Conservation (phyloP, 2,888 invertebrate genomes). For the Platypus cylindrus region DNA sequence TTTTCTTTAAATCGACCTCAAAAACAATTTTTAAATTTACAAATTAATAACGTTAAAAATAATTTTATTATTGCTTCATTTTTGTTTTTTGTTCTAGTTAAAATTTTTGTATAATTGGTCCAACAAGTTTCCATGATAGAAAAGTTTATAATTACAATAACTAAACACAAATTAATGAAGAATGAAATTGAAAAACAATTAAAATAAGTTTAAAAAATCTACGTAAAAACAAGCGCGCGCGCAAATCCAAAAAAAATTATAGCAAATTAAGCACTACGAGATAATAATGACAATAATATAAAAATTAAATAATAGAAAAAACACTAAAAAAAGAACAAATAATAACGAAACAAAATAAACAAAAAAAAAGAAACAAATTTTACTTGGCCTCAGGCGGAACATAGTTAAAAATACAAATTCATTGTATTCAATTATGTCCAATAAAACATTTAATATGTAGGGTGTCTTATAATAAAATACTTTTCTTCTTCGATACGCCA, state of each 20-base stretch:
- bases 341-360: constrained; percentile 7
- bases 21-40: too few species aligned
- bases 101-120: constrained; percentile 9
- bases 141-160: constrained; percentile 6
- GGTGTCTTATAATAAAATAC: too few species aligned
- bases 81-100: constrained; percentile 4
- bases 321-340: constrained; percentile 7
- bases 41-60: too few species aligned
- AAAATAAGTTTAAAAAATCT: constrained; percentile 2
- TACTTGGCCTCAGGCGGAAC: too few species aligned
- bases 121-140: constrained; percentile 8
- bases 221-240: not conserved
- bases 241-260: constrained; percentile 3
- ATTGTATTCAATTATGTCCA: too few species aligned
- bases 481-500: too few species aligned
- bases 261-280: too few species aligned
- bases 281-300: too few species aligned
- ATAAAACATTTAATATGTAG: too few species aligned
- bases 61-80: constrained; percentile 9
- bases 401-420: too few species aligned
- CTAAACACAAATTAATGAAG: constrained; percentile 3
- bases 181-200: constrained; percentile 5
- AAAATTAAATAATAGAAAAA: constrained; percentile 5
- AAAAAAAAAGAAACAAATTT: constrained; percentile 13
- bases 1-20: too few species aligned